A percentile compares a stretch with the other conserved stretches of the same genome.
Conservation (phyloP, 2,888 invertebrate species). For the Steinernema hermaphroditum region DNA sequence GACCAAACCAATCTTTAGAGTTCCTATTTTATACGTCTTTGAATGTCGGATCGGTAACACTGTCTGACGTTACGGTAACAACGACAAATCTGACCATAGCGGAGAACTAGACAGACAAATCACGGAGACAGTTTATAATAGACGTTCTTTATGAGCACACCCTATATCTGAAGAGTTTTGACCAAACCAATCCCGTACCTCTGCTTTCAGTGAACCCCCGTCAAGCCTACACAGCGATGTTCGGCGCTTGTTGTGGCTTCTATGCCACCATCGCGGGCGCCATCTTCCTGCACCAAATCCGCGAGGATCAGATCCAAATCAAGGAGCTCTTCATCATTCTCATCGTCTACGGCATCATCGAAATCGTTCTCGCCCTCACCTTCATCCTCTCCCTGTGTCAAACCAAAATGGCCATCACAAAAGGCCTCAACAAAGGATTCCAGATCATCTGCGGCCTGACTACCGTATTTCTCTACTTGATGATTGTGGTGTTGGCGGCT, state of each 20-base stretch:
- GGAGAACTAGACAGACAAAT: too few species aligned
- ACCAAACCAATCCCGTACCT: too few species aligned
- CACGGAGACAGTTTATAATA: too few species aligned
- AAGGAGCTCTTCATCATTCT: constrained; percentile 7
- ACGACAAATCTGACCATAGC: too few species aligned
- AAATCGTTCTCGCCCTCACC: constrained; percentile 7
- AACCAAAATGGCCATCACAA: constrained; percentile 5
- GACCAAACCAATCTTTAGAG: too few species aligned
- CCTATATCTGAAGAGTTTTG: too few species aligned
- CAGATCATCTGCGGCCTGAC: constrained; percentile 10
- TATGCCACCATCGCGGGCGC: constrained; percentile 2
- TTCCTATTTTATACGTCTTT: too few species aligned
- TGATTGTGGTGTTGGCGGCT: constrained; percentile 8
- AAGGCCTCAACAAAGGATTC: constrained; percentile 10
- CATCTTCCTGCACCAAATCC: constrained; percentile 6
- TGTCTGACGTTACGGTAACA: too few species aligned
- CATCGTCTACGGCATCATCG: constrained; percentile 20
- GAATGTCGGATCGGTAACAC: too few species aligned
- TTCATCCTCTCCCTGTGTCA: constrained; percentile 13
- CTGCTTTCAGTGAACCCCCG: constrained; percentile 17
- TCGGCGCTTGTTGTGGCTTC: constrained; percentile 7
- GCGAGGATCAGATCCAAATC: background rate
- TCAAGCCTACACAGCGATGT: background rate
- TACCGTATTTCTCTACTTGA: constrained; percentile 17
- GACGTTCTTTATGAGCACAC: too few species aligned